A percentile compares a stretch with the other conserved stretches of the same genome.
phyloP scores from a whole-genome alignment of 2,888 invertebrate species.

The Polydrusus cervinus region DNA sequence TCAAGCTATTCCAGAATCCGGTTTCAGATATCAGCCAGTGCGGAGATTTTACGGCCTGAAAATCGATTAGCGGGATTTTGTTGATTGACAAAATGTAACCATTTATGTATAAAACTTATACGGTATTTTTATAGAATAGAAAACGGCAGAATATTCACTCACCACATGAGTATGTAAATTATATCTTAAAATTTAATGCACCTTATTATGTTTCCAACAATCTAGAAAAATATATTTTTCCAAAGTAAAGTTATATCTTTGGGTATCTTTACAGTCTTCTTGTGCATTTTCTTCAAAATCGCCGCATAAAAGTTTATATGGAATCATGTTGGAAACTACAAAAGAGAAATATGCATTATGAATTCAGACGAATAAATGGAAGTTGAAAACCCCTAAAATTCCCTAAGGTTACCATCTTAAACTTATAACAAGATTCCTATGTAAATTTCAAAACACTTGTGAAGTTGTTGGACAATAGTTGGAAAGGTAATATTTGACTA shows the following conservation, averaged over 20 bases:
- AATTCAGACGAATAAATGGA: conserved; percentile 39
- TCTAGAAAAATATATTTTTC: not conserved
- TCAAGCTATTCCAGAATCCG: no score
- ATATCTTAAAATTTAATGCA: no score
- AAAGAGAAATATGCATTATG: conserved; percentile 37
- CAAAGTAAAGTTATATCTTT: not conserved
- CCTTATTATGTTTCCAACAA: not conserved
- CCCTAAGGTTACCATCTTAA: conserved; percentile 36
- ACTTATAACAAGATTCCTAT: conserved; percentile 52
- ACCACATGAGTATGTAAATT: no score
- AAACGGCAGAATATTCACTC: no score
- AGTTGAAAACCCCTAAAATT: conserved; percentile 35
- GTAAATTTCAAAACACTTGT: conserved; percentile 42
- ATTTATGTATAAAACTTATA: no score
- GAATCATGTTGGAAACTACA: conserved; percentile 3
- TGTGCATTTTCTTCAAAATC: conserved; percentile 2
- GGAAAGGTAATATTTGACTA: conserved; percentile 28
- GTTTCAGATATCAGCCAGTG: no score
- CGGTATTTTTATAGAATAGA: no score
- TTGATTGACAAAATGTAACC: no score
- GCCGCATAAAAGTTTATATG: conserved; percentile 14
- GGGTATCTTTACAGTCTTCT: conserved; percentile 7
- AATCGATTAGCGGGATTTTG: no score
- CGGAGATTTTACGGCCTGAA: no score
- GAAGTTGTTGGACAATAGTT: conserved; percentile 34